These are phyloP conservation scores for Trididemnum miniatum DNA, from an alignment of 23 tunicate species.

Conservation along the genomic window DNA sequence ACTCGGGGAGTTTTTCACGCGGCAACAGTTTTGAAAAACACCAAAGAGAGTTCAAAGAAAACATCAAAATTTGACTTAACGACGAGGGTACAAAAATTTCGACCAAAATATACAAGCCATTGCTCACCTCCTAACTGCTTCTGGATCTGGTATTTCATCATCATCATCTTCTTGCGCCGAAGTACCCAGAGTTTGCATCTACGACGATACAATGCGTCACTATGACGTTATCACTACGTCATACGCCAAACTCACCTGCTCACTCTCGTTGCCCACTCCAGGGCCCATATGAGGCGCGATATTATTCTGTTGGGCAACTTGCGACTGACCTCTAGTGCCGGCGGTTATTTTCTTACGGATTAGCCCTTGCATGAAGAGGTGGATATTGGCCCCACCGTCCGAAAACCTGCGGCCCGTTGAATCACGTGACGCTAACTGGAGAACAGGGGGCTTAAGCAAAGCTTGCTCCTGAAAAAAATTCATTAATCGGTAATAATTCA, in stretches of 20 bases:
- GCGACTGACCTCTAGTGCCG: conserved; percentile 34
- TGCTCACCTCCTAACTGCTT: conserved; percentile 76
- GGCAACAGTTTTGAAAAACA: too few species aligned
- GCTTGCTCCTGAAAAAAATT: conserved; percentile 72
- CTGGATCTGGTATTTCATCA: conserved; percentile 80
- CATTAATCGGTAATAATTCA: too few species aligned
- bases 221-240: not conserved
- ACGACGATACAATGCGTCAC: not conserved
- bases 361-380: conserved; percentile 63
- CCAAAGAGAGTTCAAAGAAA: too few species aligned
- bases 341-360: conserved; percentile 35
- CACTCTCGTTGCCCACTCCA: conserved; percentile 2
- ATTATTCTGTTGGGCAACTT: conserved; percentile 36
- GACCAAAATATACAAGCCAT: too few species aligned
- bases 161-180: conserved; percentile 46
- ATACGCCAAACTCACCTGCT: not conserved
- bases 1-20: too few species aligned
- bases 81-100: too few species aligned
- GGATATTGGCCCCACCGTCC: conserved; percentile 94
- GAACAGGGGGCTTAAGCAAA: conserved; percentile 77
- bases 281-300: conserved; percentile 2
- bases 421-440: conserved; percentile 74
- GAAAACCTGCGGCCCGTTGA: conserved; percentile 85
- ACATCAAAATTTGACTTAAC: too few species aligned
- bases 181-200: conserved; percentile 16